phyloP scores from a whole-genome alignment of 1,140 invertebrate species.

The Achroia grisella region DNA sequence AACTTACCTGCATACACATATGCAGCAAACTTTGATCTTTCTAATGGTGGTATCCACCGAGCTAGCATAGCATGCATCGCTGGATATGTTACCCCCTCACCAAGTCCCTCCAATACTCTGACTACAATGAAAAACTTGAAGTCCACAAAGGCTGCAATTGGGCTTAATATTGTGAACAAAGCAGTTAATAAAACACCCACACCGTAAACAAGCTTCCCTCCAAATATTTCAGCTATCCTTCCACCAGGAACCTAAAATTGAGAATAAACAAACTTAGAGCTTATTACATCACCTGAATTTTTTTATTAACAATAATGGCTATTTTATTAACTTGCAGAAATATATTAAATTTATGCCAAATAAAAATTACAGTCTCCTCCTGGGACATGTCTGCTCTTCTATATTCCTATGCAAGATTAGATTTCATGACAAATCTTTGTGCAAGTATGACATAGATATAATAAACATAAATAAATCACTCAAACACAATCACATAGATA shows the following conservation, averaged over 20 bases:
- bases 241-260: conserved; percentile 82
- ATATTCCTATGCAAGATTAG: too few relatives aligned
- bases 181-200: conserved; percentile 84
- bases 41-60: conserved; percentile 86
- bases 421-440: too few relatives aligned
- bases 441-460: too few relatives aligned
- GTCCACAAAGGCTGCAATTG: conserved; percentile 81
- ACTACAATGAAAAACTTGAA: conserved; percentile 83
- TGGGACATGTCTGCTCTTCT: too few relatives aligned
- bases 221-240: conserved; percentile 84
- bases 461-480: too few relatives aligned
- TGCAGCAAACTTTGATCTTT: conserved; percentile 86
- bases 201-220: conserved; percentile 87
- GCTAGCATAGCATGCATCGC: conserved; percentile 88
- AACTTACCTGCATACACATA: conserved; percentile 83
- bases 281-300: too few relatives aligned
- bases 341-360: too few relatives aligned
- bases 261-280: too few relatives aligned
- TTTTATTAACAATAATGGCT: too few relatives aligned
- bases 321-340: too few relatives aligned
- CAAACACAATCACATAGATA: too few relatives aligned
- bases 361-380: too few relatives aligned
- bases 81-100: conserved; percentile 90
- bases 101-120: conserved; percentile 88
- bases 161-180: conserved; percentile 84